Base-by-base conservation (phyloP, 2,797 vertebrate species). In the Cuniculus paca region DNA sequence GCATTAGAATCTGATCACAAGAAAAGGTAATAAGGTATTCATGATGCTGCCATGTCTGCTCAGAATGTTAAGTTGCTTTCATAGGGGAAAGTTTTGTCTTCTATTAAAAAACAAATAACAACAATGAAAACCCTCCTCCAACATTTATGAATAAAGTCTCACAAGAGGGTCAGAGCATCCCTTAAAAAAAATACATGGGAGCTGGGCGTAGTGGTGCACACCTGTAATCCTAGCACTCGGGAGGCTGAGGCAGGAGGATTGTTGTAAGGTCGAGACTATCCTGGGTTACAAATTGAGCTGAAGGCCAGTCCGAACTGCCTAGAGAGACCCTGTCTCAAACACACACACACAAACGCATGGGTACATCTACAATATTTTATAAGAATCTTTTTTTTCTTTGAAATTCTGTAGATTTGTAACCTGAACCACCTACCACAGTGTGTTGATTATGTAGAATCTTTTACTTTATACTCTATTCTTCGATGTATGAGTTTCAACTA, bases 381-480 rank as follows among this genome's bases (percentile, higher is more conserved):
- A 91, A 42, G 42, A 63, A 83, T 48, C 4, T 68, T 58, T 80
- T 85, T 90, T 81, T 50, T 8, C 48, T 81, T 95, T 34, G 45
- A 88, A 89, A 92, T 88, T 31, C 56, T 91, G 34, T 65, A 65
- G 42, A 81, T 63, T 58, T 65, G 5, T 94, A 75, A 72, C 39
- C 31, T 52, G 11, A 84, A 65, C 19, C 50, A 63, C 39, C 60
- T 58, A 72, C 88, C 80, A 82, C 7, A 42, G 8, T 65, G 58
- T 79, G 17, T 80, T 80, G 94, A 92, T 79, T 87, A 75, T 60
- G 17, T 74, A 61, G 31, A 81, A 58, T 70, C 22, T 88, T 94
- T 60, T 85, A 86, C 78, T 89, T 92, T 83, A 36, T 83, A 85
- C n/a, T 85, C 45, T 65, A 74, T 95, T 93, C 36, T 89, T 95